These are phyloP conservation scores for Ophraella communa DNA, from an alignment of 2,888 invertebrate genomes.

Conservation along the genomic window DNA sequence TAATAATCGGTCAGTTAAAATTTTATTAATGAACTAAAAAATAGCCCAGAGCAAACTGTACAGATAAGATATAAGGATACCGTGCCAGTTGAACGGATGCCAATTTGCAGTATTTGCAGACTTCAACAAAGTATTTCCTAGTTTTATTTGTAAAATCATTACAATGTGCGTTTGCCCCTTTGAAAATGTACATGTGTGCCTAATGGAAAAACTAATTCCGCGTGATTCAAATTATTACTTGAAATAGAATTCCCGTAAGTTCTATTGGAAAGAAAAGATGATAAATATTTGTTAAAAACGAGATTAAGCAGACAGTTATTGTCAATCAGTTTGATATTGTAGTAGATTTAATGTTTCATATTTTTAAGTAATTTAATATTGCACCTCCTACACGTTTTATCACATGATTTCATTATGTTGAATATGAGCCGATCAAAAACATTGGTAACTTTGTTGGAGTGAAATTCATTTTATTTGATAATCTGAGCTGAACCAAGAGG, in stretches of 20 bases:
- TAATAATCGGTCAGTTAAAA: not conserved
- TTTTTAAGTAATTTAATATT: not conserved
- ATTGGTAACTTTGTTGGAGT: too few relatives aligned
- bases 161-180: not conserved
- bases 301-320: too few relatives aligned
- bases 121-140: conserved; percentile 8
- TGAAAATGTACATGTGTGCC: too few relatives aligned
- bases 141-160: not conserved
- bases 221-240: too few relatives aligned
- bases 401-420: not conserved
- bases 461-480: too few relatives aligned
- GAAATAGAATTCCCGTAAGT: too few relatives aligned
- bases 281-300: too few relatives aligned
- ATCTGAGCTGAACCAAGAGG: too few relatives aligned
- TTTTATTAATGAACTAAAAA: not conserved
- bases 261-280: too few relatives aligned
- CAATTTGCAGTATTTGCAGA: conserved; percentile 3
- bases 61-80: not conserved
- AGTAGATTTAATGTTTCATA: too few relatives aligned
- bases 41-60: not conserved
- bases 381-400: not conserved
- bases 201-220: too few relatives aligned
- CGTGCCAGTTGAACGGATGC: conserved; percentile 7
- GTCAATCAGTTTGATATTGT: too few relatives aligned
- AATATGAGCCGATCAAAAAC: not conserved